Evolutionary conservation across 1,140 invertebrate genomes (phyloP).

Genomic region (Callitettix versicolor): DNA sequence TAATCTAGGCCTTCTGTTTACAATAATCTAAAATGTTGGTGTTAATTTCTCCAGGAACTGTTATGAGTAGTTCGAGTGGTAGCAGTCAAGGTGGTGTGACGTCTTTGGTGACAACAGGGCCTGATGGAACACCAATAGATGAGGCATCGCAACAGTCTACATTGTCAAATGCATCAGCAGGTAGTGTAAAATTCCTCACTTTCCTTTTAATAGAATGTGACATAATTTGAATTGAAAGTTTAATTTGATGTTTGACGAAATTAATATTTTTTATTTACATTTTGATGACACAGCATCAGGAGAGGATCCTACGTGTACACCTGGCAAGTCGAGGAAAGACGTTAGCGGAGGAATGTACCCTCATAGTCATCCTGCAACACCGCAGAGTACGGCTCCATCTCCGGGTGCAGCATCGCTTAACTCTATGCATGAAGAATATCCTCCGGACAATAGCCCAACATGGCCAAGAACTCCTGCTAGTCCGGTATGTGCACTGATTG

Average conservation of each 20-base stretch:
- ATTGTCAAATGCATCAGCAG: conserved; percentile 78
- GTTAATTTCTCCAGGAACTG: conserved; percentile 22
- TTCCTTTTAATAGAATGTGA: too few species aligned
- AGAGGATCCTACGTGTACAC: conserved; percentile 66
- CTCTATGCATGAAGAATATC: conserved; percentile 81
- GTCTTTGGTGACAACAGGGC: conserved; percentile 75
- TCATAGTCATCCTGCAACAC: conserved; percentile 30
- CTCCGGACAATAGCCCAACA: conserved; percentile 51
- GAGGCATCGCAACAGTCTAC: conserved; percentile 87
- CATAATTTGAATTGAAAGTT: too few species aligned
- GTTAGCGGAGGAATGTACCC: conserved; percentile 26
- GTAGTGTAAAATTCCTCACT: conserved; percentile 39
- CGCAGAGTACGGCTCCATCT: conserved; percentile 60
- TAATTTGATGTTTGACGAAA: too few species aligned
- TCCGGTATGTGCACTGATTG: conserved; percentile 56
- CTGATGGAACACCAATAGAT: conserved; percentile 74
- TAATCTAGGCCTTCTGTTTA: too few species aligned
- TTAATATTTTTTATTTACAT: too few species aligned
- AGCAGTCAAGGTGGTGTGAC: conserved; percentile 50
- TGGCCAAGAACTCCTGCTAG: conserved; percentile 82
- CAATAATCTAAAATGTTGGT: too few species aligned
- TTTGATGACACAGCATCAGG: conserved; percentile 67
- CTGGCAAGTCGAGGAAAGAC: conserved; percentile 53
- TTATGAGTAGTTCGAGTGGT: conserved; percentile 27
- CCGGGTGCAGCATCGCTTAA: conserved; percentile 72